Evolutionary conservation across 30 jellyfish, hydroid and myxozoan species (phyloP).

Genomic region (Sanderia malayensis): DNA sequence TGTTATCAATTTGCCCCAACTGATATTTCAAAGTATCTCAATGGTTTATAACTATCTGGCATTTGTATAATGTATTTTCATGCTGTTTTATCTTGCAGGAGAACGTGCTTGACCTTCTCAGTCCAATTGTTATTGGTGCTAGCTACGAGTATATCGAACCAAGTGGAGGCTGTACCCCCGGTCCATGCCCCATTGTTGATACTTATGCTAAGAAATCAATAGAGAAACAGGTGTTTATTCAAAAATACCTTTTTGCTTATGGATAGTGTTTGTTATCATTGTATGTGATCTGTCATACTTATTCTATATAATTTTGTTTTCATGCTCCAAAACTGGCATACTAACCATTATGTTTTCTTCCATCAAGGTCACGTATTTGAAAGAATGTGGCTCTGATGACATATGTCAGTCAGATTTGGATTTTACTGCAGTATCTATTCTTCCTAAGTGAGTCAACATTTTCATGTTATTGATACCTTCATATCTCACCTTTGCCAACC

Average conservation of each 20-base stretch:
- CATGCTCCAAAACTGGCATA: too few relatives aligned
- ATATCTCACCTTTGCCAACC: too few relatives aligned
- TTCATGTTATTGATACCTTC: too few relatives aligned
- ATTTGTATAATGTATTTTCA: too few relatives aligned
- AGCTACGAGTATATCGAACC: slow-evolving; percentile 40
- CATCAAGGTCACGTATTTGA: slow-evolving; percentile 42
- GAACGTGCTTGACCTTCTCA: slow-evolving; percentile 24
- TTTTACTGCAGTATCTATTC: slow-evolving; percentile 18
- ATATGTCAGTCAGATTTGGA: slow-evolving; percentile 61
- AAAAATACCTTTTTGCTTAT: too few relatives aligned
- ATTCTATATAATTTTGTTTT: too few relatives aligned
- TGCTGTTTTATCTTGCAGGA: slow-evolving; percentile 7
- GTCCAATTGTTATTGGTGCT: slow-evolving; percentile 43
- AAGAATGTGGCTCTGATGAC: slow-evolving; percentile 66
- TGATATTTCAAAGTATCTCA: too few relatives aligned
- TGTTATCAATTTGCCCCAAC: too few relatives aligned
- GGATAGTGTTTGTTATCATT: too few relatives aligned
- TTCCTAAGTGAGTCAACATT: slow-evolving; percentile 37
- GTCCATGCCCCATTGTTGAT: slow-evolving; percentile 49
- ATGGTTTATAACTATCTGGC: too few relatives aligned
- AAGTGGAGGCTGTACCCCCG: slow-evolving; percentile 28
- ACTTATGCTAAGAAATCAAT: slow-evolving; percentile 24
- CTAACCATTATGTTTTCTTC: background rate
- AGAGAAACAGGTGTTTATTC: slow-evolving; percentile 24
- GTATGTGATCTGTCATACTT: too few relatives aligned